Percentiles rank a stretch among this genome's conserved stretches.
These are phyloP conservation scores for Lacanobia oleracea DNA, from an alignment of 2,888 invertebrate species.

Conservation along the genomic window DNA sequence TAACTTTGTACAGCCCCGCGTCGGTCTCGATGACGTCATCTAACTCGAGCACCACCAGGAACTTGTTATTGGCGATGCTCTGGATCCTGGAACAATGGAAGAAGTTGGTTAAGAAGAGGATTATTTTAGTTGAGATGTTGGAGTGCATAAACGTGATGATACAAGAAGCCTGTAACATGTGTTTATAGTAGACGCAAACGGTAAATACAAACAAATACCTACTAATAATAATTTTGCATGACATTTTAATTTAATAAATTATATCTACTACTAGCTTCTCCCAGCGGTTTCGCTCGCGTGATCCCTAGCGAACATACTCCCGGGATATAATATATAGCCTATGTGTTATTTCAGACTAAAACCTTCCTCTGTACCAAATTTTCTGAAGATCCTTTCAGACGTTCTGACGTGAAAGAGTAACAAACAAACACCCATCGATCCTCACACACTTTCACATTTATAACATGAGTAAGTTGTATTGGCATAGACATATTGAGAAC, in stretches of 20 bases:
- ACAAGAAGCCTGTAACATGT: neutral
- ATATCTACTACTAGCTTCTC: no score
- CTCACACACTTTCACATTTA: no score
- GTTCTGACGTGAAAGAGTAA: no score
- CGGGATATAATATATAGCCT: no score
- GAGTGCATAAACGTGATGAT: neutral
- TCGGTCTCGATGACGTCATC: constrained; percentile 99
- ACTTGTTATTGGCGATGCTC: constrained; percentile 96
- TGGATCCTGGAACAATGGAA: constrained; percentile 91
- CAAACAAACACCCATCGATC: no score
- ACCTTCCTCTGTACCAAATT: no score
- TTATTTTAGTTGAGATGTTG: neutral
- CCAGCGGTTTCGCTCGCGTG: no score
- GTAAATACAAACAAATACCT: neutral
- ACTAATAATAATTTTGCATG: neutral
- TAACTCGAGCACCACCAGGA: constrained; percentile 97
- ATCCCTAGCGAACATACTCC: no score
- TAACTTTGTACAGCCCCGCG: constrained; percentile 98
- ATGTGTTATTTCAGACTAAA: no score
- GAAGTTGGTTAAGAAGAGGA: neutral
- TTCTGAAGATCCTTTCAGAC: no score
- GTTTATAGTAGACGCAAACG: neutral
- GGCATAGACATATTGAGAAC: neutral
- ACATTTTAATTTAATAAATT: neutral
- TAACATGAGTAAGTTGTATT: no score